Evolutionary conservation across 2,113 vertebrate species (phyloP).

Genomic region (Ifrita kowaldi): DNA sequence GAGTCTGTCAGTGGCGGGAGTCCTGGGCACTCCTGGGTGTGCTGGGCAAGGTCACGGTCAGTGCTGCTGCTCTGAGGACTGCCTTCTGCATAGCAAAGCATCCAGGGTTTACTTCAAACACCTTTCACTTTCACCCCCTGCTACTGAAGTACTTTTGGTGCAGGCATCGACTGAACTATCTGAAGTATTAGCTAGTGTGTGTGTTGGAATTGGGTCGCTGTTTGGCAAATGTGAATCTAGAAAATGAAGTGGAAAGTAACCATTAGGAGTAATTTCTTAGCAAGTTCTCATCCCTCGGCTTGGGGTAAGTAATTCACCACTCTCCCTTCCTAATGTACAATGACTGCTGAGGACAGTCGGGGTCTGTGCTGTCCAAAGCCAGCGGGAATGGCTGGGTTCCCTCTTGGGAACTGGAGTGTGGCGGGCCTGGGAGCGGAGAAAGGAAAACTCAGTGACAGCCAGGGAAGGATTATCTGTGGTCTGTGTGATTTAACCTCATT

Average conservation of each 20-base stretch:
- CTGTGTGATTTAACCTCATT: neutral
- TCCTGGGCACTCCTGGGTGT: neutral
- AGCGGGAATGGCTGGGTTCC: fast-evolving
- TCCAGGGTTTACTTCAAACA: neutral
- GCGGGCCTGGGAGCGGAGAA: neutral
- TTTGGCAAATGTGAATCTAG: neutral
- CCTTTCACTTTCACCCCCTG: neutral
- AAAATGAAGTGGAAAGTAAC: neutral
- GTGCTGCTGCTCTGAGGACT: neutral
- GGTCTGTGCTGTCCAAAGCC: fast-evolving
- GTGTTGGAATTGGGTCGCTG: fast-evolving
- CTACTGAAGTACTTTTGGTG: neutral
- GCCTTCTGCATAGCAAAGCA: neutral
- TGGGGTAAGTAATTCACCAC: fast-evolving
- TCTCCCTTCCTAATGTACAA: fast-evolving
- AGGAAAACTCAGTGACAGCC: neutral
- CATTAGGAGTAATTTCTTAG: neutral
- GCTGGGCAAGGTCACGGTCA: neutral
- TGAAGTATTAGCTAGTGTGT: neutral
- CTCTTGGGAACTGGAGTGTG: neutral
- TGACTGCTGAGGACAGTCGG: neutral
- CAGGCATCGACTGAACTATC: neutral
- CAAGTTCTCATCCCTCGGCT: neutral
- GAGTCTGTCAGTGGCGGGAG: neutral
- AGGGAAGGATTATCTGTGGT: fast-evolving